These are phyloP conservation scores for Melieria picta DNA, from an alignment of 2,888 invertebrate species.

Conservation along the genomic window DNA sequence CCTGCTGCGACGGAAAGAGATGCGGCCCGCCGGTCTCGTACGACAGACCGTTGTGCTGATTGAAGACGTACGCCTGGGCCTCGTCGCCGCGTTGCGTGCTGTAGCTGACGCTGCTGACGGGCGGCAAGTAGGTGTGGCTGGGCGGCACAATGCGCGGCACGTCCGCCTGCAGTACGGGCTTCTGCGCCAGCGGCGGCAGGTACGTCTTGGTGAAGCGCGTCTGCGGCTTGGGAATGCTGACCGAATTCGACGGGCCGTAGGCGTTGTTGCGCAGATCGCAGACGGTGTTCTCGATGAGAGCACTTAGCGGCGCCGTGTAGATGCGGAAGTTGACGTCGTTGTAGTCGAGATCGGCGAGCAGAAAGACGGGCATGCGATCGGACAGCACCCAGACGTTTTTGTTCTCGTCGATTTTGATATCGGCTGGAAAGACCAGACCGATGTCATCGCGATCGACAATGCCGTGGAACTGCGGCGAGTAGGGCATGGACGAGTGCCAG, in stretches of 20 bases:
- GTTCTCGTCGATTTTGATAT: slow-evolving; percentile 79
- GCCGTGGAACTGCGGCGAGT: slow-evolving; percentile 74
- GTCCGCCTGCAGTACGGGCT: slow-evolving; percentile 8
- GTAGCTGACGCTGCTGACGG: slow-evolving; percentile 34
- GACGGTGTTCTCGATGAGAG: slow-evolving; percentile 76
- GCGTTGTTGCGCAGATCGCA: slow-evolving; percentile 70
- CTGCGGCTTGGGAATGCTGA: slow-evolving; percentile 20
- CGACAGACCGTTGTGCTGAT: slow-evolving; percentile 64
- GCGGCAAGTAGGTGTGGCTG: slow-evolving; percentile 43
- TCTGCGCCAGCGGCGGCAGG: slow-evolving; percentile 2
- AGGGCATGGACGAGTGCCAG: slow-evolving; percentile 78
- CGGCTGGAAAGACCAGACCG: slow-evolving; percentile 81
- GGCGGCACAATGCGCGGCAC: slow-evolving; percentile 33
- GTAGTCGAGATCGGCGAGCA: slow-evolving; percentile 76
- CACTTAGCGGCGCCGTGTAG: slow-evolving; percentile 75
- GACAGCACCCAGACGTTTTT: slow-evolving; percentile 83
- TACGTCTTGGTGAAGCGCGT: slow-evolving; percentile 13
- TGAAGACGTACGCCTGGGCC: slow-evolving; percentile 64
- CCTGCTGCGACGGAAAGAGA: slow-evolving; percentile 50
- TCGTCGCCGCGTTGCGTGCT: slow-evolving; percentile 41
- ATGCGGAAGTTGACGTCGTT: slow-evolving; percentile 83
- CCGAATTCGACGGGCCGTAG: slow-evolving; percentile 54
- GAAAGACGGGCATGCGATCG: slow-evolving; percentile 83
- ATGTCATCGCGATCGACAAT: slow-evolving; percentile 80
- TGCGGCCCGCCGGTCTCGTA: slow-evolving; percentile 62